Base-by-base conservation (phyloP, 37 sponge, comb jelly and placozoan species). In the Axinella damicornis region DNA sequence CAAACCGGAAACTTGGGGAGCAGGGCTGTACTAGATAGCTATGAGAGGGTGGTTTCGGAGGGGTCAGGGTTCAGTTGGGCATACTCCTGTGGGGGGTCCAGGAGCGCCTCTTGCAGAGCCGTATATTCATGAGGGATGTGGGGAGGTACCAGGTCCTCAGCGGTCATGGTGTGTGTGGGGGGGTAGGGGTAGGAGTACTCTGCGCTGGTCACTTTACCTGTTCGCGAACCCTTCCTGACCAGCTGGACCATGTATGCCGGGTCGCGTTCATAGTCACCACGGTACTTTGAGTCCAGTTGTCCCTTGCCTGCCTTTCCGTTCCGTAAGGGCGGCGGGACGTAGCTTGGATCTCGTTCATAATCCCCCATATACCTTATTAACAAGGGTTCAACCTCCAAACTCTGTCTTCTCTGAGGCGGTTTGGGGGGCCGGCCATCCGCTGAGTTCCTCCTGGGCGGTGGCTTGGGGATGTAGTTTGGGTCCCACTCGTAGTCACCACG, bases 401-500 rank as follows among this genome's bases (percentile, higher is more conserved):
- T 68, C 2, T 53, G 30, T 55, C 53, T 40, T 36, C 71, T 38
- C 6, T 53, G 37, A 0, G 25, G 35, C 46, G 65, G 81, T 1
- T n/a, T 39, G 31, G 69, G 69, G 52, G 36, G 25, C 14, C 58
- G 27, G 2, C n/a, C 2, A 2, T 17, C 22, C 2, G 4, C 2
- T 11, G n/a, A 25, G 12, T 61, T 61, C 28, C 61, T 28, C 36
- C 61, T 22, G 25, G 83, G 58, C 37, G 83, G 60, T 15, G 38
- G 46, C 35, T 64, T 20, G 21, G 55, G 30, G 27, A 87, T 65
- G 60, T 89, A 89, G 21, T 16, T 60, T 18, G 89, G 89, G 30
- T 89, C 85, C 0, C 90, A 31, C 35, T 83, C 90, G 53, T 89
- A 89, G 58, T 89, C 74, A 0, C 90, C 85, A 32, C 65, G 69